Evolutionary conservation across 2,797 vertebrate genomes (phyloP), one percentile per base, ranked within the genome.

Genomic region (Muscicapa comitata): DNA sequence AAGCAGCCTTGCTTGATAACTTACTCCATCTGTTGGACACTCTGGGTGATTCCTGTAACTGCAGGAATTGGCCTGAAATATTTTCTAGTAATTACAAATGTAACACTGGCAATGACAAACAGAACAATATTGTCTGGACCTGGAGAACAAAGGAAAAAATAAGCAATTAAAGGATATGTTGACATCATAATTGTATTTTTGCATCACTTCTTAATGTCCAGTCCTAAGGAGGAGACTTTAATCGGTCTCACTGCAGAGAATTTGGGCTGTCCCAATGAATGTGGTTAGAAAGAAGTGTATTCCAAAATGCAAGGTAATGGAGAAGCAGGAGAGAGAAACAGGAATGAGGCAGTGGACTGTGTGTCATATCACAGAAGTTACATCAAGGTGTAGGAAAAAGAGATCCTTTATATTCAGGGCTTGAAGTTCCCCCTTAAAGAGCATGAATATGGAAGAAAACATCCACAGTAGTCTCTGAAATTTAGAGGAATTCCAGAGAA

Each of bases 21-120:
- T 79, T 51, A 38, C n/a, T 88, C 82, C 55, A 85, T 92, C 79
- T 79, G 40, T 93, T 88, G 79, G 76, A 43, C 10, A 0, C 51
- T 47, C n/a, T 24, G 47, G 75, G 51, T 3, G 31, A 40, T 73
- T 72, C 48, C 59, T 90, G 66, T 23, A n/a, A 37, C n/a, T 70
- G 43, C 77, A 84, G 73, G 29, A 77, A 19, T 38, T 28, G 42
- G 54, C 50, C 35, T 53, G 38, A 79, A 86, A 23, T 62, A 2
- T 62, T 93, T 70, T 33, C 28, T 20, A 2, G 26, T 18, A 21
- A n/a, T 25, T 13, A 25, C 25, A 51, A 54, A 42, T 57, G 51
- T n/a, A 15, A 11, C 31, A 8, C 3, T 11, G 24, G 17, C 7
- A 53, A 1, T 14, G 26, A 33, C 17, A 38, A 43, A n/a, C 35